Percentiles rank a stretch among this genome's conserved stretches.
phyloP scores from a whole-genome alignment of 2,888 invertebrate species.

The Lottia gigantea region DNA sequence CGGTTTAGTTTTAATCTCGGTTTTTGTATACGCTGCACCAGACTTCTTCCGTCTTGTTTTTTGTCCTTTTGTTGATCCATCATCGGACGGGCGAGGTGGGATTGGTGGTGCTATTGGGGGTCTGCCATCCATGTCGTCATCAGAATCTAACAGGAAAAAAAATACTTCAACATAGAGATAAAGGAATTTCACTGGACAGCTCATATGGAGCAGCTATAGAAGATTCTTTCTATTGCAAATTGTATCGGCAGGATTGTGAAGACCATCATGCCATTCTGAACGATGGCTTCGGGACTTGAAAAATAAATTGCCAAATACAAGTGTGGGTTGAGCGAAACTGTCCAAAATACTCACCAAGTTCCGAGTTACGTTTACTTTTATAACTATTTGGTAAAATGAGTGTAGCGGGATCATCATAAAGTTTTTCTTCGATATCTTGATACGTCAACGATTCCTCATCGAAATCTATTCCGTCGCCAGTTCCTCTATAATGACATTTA shows the following conservation, averaged over 20 bases:
- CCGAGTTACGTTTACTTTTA: slow-evolving; percentile 17
- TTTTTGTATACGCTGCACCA: background rate
- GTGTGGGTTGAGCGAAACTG: no score
- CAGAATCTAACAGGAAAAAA: background rate
- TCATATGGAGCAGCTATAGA: no score
- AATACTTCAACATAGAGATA: no score
- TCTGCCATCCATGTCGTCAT: slow-evolving; percentile 6
- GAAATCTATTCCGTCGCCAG: slow-evolving; percentile 14
- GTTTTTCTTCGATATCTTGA: slow-evolving; percentile 40
- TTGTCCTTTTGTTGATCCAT: background rate
- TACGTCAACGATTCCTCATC: slow-evolving; percentile 32
- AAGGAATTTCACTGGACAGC: no score
- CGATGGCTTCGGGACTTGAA: no score
- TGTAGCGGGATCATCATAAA: slow-evolving; percentile 38
- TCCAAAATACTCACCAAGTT: background rate
- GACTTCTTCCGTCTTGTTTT: background rate
- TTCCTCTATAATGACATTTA: slow-evolving; percentile 10
- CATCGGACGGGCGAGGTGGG: background rate
- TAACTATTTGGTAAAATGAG: slow-evolving; percentile 38
- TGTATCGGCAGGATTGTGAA: no score
- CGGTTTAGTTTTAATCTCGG: background rate
- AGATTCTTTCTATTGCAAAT: no score
- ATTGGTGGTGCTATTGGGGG: background rate
- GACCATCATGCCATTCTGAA: no score
- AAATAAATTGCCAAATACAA: no score